Evolutionary conservation across 35 echinoderm and acorn worm species (phyloP).

Genomic region (Lytechinus pictus): DNA sequence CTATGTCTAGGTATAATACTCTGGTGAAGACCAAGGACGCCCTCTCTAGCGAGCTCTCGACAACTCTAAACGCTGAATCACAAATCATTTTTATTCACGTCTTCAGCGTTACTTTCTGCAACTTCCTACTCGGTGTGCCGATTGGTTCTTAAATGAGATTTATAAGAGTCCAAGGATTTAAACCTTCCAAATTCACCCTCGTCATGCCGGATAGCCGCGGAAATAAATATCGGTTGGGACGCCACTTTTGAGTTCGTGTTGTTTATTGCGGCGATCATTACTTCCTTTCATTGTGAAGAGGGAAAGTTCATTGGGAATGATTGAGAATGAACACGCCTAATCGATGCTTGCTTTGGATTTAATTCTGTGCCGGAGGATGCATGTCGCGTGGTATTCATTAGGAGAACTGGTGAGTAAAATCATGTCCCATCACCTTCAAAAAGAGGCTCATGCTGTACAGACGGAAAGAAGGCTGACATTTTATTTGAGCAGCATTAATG

Average conservation of each 20-base stretch:
- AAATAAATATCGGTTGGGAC: not conserved
- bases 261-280: not conserved
- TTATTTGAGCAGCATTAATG: not conserved
- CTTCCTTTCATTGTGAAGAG: not conserved
- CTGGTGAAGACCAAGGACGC: not conserved
- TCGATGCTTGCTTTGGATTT: slow-evolving; percentile 11
- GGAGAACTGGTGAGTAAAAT: not conserved
- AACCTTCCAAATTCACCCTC: not conserved
- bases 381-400: not conserved
- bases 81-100: not conserved
- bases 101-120: not conserved
- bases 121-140: not conserved
- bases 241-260: not conserved
- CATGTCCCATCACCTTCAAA: not conserved
- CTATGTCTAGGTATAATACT: too few species aligned
- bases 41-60: not conserved
- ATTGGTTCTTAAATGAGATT: not conserved
- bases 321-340: not conserved
- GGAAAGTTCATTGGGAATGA: not conserved
- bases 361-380: not conserved
- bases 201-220: not conserved
- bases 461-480: not conserved
- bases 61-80: not conserved
- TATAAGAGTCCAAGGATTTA: not conserved
- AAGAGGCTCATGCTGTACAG: not conserved